These are phyloP conservation scores for Eidolon helvum DNA, from an alignment of 2,113 vertebrate species.

Conservation along the genomic window DNA sequence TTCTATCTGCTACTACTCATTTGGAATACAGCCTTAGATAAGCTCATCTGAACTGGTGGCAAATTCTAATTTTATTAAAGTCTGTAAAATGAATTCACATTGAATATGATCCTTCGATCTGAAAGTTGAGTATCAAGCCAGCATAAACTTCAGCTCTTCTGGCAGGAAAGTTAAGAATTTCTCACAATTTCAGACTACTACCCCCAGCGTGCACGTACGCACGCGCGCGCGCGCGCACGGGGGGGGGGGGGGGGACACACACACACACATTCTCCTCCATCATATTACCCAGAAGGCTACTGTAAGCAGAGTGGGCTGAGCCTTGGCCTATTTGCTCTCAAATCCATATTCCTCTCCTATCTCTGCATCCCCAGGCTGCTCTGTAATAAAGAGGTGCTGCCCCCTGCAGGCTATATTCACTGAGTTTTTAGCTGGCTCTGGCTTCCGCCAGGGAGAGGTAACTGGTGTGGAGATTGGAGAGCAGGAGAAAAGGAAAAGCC, in stretches of 20 bases:
- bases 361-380: background rate
- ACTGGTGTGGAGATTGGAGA: background rate
- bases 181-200: background rate
- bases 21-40: slow-evolving; percentile 53
- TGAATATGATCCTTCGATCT: slow-evolving; percentile 61
- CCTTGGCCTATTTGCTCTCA: background rate
- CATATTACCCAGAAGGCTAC: background rate
- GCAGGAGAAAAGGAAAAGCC: background rate
- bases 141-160: slow-evolving; percentile 54
- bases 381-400: background rate
- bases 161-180: slow-evolving; percentile 52
- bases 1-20: slow-evolving; percentile 7
- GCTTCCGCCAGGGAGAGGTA: background rate
- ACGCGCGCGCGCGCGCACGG: too few relatives aligned
- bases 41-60: slow-evolving; percentile 38
- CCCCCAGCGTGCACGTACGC: background rate
- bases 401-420: background rate
- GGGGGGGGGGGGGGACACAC: too few relatives aligned
- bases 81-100: slow-evolving; percentile 69
- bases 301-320: background rate
- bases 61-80: slow-evolving; percentile 66
- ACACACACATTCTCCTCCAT: background rate
- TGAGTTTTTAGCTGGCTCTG: background rate
- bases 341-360: background rate
- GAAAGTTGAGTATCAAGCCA: slow-evolving; percentile 49